phyloP scores from a whole-genome alignment of 2,113 vertebrate species.

The Menidia beryllina region DNA sequence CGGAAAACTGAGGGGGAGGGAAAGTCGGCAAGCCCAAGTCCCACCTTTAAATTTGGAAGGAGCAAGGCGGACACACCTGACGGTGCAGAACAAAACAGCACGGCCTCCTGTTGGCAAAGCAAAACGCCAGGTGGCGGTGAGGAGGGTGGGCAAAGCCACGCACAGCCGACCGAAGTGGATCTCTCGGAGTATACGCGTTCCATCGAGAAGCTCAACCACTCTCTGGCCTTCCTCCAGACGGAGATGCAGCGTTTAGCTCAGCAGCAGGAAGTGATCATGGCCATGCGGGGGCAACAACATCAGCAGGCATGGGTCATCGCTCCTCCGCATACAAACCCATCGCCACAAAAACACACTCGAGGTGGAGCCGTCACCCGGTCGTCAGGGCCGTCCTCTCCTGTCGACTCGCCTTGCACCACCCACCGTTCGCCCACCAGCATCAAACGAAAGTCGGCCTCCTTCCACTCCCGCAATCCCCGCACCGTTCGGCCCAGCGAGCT shows the following conservation, averaged over 20 bases:
- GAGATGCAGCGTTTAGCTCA: conserved; percentile 97
- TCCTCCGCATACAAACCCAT: conserved; percentile 86
- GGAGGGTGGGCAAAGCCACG: conserved; percentile 64
- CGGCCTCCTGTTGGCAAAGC: conserved; percentile 68
- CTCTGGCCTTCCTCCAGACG: conserved; percentile 91
- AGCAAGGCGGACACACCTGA: conserved; percentile 75
- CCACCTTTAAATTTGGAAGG: conserved; percentile 62
- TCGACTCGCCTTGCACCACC: conserved; percentile 86
- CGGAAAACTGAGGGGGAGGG: conserved; percentile 77
- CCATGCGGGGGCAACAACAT: conserved; percentile 93
- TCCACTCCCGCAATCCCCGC: conserved; percentile 88
- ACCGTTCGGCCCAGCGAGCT: conserved; percentile 92
- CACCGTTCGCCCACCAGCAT: conserved; percentile 90
- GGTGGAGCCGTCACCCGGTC: conserved; percentile 81
- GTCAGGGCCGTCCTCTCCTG: conserved; percentile 84
- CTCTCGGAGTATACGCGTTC: conserved; percentile 93
- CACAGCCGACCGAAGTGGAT: conserved; percentile 85
- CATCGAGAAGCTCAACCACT: conserved; percentile 94
- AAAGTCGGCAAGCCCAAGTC: conserved; percentile 54
- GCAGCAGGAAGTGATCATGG: conserved; percentile 97
- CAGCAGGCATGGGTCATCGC: conserved; percentile 92
- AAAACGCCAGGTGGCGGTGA: conserved; percentile 81
- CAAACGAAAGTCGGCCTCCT: conserved; percentile 88
- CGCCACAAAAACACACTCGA: conserved; percentile 88
- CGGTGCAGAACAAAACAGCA: conserved; percentile 71